Evolutionary conservation across 2,797 vertebrate species (phyloP), one percentile per base, ranked within the genome.

Genomic region (Adrianichthys oophorus): DNA sequence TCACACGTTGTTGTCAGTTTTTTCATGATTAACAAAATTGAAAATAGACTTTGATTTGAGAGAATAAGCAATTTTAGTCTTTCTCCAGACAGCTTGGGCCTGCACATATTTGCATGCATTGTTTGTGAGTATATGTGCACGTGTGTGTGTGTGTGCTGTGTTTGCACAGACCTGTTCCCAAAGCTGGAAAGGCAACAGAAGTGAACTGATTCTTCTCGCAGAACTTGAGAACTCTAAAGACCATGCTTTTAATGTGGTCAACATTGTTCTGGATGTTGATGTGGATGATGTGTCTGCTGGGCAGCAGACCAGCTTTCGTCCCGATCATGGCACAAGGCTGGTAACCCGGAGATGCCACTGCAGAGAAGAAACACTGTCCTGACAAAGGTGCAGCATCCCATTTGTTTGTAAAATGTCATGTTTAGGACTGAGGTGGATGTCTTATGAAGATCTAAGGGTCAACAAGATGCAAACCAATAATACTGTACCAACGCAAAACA

Each of bases 121-220:
- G 26, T 29, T 1, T 6, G 26, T 29, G 26, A 1, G 26, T 3
- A 0, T 26, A 5, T 7, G 24, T 26, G 41, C 15, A 42, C 4
- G 6, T 3, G 5, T 7, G 3, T 4, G 32, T 5, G n/a, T 14
- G 23, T 13, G 19, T 4, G 12, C 7, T 12, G 4, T 32, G 46
- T 4, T 48, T 12, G 32, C 10, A 37, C 61, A 2, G 47, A 96
- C 96, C 95, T 93, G 96, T 97, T 82, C 96, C 96, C 65, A 97
- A 92, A 18, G 95, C 95, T 0, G 96, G 96, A 64, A 98, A 94
- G 50, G 93, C 87, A 1, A 97, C 79, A 0, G 95, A 94, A 0
- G 21, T 56, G 49, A 93, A 83, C 44, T 23, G 85, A 0, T 7
- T 56, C 1, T 68, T 63, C 63, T 95, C 95, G 14, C 95, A 95